These are phyloP conservation scores for Merodon equestris DNA, from an alignment of 2,888 invertebrate species.

Conservation along the genomic window DNA sequence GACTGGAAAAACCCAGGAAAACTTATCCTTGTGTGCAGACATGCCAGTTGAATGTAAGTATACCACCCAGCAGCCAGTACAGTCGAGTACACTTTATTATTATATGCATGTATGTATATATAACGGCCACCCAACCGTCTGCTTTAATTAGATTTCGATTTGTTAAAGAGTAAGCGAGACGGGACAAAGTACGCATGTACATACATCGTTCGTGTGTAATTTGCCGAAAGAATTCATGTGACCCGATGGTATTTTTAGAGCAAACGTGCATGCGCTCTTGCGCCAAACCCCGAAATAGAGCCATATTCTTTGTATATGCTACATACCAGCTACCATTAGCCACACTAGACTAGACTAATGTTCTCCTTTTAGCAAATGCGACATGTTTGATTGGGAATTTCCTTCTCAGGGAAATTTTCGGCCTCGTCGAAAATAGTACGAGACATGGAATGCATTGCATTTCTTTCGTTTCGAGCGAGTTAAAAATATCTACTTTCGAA, in stretches of 20 bases:
- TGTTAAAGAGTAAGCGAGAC: conserved; percentile 20
- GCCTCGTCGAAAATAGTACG: conserved; percentile 42
- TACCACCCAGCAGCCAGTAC: conserved; percentile 35
- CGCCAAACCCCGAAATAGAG: conserved; percentile 34
- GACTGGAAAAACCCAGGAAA: conserved; percentile 68
- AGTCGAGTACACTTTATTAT: too few relatives aligned
- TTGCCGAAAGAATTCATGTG: conserved; percentile 31
- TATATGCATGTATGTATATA: too few relatives aligned
- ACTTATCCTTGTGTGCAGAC: conserved; percentile 50
- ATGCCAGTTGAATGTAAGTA: conserved; percentile 8
- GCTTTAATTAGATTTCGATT: conserved; percentile 42
- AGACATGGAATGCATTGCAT: conserved; percentile 26
- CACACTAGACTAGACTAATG: conserved; percentile 23
- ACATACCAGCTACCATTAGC: neutral
- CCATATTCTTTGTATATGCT: neutral
- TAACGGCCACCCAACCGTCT: conserved; percentile 59
- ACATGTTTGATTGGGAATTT: conserved; percentile 28
- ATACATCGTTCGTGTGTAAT: too few relatives aligned
- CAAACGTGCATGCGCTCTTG: conserved; percentile 47
- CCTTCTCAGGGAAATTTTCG: conserved; percentile 39
- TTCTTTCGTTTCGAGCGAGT: neutral
- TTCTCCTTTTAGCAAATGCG: conserved; percentile 44
- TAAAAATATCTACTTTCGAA: conserved; percentile 40
- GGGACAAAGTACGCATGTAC: neutral
- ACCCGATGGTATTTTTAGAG: conserved; percentile 60